Percentiles rank a stretch among this genome's conserved stretches.
Evolutionary conservation across 2,888 invertebrate genomes (phyloP).

Genomic region (Pediacus dermestoides): DNA sequence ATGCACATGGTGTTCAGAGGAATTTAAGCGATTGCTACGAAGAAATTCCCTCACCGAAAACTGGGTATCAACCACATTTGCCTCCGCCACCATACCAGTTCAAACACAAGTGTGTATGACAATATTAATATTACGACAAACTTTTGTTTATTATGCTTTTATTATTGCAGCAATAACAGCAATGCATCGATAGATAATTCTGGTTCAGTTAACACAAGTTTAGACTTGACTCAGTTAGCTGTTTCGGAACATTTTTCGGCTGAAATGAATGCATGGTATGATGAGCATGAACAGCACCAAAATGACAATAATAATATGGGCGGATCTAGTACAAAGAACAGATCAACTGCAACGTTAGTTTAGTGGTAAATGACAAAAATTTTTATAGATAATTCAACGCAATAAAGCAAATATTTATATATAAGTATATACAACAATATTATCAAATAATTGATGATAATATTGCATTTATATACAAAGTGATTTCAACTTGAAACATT

Average conservation of each 20-base stretch:
- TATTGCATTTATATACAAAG: no score
- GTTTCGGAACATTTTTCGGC: slow-evolving; percentile 53
- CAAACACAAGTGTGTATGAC: no score
- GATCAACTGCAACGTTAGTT: slow-evolving; percentile 42
- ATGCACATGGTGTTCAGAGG: slow-evolving; percentile 17
- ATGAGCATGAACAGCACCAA: slow-evolving; percentile 41
- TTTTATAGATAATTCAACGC: slow-evolving; percentile 26
- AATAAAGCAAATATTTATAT: no score
- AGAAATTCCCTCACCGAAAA: slow-evolving; percentile 19
- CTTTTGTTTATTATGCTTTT: no score
- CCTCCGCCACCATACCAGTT: slow-evolving; percentile 11
- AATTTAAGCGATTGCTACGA: slow-evolving; percentile 32
- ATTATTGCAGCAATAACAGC: slow-evolving; percentile 11
- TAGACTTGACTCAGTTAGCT: slow-evolving; percentile 41
- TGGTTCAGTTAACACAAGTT: slow-evolving; percentile 36
- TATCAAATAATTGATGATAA: no score
- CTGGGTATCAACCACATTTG: slow-evolving; percentile 15
- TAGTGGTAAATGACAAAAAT: no score
- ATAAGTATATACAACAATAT: no score
- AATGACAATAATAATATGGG: slow-evolving; percentile 35
- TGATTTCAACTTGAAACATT: no score
- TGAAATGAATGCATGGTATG: slow-evolving; percentile 58
- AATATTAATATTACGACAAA: no score
- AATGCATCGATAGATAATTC: no score
- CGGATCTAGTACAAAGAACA: slow-evolving; percentile 30